Evolutionary conservation across 1,140 invertebrate genomes (phyloP), one percentile per base, ranked within the genome.

Genomic region (Drosophila sp.): DNA sequence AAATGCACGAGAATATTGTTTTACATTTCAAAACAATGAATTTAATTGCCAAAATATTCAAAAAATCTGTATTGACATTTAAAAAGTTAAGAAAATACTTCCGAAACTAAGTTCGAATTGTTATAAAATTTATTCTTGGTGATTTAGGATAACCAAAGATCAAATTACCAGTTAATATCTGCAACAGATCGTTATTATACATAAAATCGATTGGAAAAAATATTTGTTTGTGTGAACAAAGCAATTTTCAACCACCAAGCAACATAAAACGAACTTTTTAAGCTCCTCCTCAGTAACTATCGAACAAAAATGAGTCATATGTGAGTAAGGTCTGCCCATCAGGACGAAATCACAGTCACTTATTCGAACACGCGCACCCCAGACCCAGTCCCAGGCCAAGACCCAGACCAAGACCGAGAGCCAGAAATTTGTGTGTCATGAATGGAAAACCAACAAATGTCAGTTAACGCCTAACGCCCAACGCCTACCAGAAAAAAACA

Each of bases 401-500:
- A 25, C 55, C 30, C 57, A 60, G 4, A 23, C 29, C 4, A 30
- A 30, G 30, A 30, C 7, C 4, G 17, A 55, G 8, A 56, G 11
- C 8, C 32, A 58, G 6, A 38, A 50, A 50, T 50, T 50, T 8
- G 25, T 8, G n/a, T 17, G 29, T 44, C 29, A 63, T 63, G 61
- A 63, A 63, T 63, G 23, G 25, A 63, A 63, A 50, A 33, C 33
- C 50, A 54, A 65, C 47, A 56, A 65, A 56, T 41, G 63, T 55
- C 63, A 65, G 54, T 55, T 55, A 56, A 56, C 63, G 63, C 54
- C 63, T 65, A 55, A 65, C 63, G 63, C 54, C 63, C 54, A 55
- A 65, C 63, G 63, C 63, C 63, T 65, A 55, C 63, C 61, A 50
- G 41, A 29, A 63, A 41, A 63, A 63, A 41, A 50, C 60, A 41